These are phyloP conservation scores for Albula goreensis DNA, from an alignment of 2,113 vertebrate species.

Conservation along the genomic window DNA sequence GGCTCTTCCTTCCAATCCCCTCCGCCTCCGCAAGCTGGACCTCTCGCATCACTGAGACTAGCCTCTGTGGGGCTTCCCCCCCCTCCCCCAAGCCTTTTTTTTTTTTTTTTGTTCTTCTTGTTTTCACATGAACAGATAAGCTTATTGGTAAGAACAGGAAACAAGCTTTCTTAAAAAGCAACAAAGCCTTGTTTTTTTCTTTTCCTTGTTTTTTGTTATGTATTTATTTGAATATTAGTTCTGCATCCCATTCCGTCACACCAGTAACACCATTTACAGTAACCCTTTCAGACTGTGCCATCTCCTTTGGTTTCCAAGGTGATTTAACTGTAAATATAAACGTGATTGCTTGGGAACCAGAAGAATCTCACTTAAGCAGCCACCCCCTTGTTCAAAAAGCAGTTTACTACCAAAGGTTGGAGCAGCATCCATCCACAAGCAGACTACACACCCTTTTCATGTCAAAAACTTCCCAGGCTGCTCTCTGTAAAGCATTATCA, in stretches of 20 bases:
- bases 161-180: conserved; percentile 25
- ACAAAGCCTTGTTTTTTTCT: conserved; percentile 41
- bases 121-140: conserved; percentile 48
- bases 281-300: conserved; percentile 67
- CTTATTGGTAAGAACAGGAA: conserved; percentile 50
- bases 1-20: conserved; percentile 80
- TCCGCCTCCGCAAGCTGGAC: conserved; percentile 92
- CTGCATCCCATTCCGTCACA: conserved; percentile 56
- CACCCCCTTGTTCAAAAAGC: not conserved
- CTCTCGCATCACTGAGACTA: conserved; percentile 80
- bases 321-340: conserved; percentile 64
- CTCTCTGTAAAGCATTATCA: not conserved
- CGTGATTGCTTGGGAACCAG: conserved; percentile 60
- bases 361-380: conserved; percentile 38
- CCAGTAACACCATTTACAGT: conserved; percentile 52
- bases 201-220: conserved; percentile 63
- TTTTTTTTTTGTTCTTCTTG: conserved; percentile 5
- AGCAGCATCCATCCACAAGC: not conserved
- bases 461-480: not conserved
- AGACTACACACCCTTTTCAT: not conserved
- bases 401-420: not conserved
- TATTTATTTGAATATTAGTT: conserved; percentile 61
- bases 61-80: conserved; percentile 46
- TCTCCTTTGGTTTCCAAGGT: conserved; percentile 57
- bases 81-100: not conserved